Percentiles rank a stretch among this genome's conserved stretches.
Evolutionary conservation across 2,888 invertebrate species (phyloP).

Genomic region (Entomobrya multifasciata): DNA sequence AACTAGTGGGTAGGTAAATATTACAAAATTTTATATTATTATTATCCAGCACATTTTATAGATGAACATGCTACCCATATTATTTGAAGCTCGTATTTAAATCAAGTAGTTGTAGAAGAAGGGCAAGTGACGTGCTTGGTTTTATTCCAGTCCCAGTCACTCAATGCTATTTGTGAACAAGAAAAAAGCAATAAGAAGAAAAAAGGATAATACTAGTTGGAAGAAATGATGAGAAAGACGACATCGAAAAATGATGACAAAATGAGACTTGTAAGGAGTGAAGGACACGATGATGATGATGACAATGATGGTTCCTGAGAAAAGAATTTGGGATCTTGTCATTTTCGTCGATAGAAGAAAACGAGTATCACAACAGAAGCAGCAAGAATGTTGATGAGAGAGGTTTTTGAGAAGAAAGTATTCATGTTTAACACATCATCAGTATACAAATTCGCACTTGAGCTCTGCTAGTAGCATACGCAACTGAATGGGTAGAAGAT

Average conservation of each 20-base stretch:
- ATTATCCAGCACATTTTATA: background rate
- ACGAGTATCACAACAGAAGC: background rate
- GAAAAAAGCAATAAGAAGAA: background rate
- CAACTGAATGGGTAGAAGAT: too few species aligned
- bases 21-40: background rate
- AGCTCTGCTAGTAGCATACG: too few species aligned
- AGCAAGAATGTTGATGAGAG: background rate
- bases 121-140: background rate
- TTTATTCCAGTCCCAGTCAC: background rate
- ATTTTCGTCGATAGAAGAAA: background rate
- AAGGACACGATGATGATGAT: too few species aligned
- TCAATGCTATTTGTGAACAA: background rate
- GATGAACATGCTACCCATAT: too few species aligned
- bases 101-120: background rate
- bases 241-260: conserved; percentile 25
- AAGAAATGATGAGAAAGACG: background rate
- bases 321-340: background rate
- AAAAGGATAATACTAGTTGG: background rate
- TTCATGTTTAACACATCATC: background rate
- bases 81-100: background rate
- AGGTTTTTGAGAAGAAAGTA: conserved; percentile 16
- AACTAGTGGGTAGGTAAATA: background rate
- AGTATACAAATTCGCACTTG: too few species aligned
- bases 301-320: background rate
- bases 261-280: too few species aligned